Conservation (phyloP, 2,888 invertebrate genomes). For the Mythimna albipuncta region DNA sequence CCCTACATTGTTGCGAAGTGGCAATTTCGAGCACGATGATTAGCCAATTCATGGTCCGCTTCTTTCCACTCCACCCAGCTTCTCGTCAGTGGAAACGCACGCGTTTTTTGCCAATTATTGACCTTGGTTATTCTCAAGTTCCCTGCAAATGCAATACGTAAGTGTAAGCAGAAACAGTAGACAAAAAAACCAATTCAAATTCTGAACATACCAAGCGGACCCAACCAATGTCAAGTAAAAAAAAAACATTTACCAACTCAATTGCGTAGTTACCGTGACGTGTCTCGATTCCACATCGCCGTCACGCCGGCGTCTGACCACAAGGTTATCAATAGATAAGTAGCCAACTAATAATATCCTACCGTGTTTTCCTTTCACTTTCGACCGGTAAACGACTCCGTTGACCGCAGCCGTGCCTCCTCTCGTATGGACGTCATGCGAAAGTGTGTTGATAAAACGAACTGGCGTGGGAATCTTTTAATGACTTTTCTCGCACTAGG, state of each 20-base stretch:
- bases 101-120: background rate
- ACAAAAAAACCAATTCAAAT: background rate
- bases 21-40: too few species aligned
- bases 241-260: constrained; percentile 1
- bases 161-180: background rate
- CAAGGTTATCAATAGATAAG: constrained; percentile 51
- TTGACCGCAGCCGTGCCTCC: constrained; percentile 15
- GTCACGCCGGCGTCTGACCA: background rate
- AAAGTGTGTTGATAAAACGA: background rate
- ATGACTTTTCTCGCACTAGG: too few species aligned
- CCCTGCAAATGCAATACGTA: too few species aligned
- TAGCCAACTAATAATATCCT: constrained; percentile 28
- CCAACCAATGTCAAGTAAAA: background rate
- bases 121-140: background rate
- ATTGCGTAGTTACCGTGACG: constrained; percentile 32
- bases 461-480: too few species aligned
- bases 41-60: too few species aligned
- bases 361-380: constrained; percentile 49
- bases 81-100: too few species aligned
- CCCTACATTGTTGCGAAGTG: too few species aligned
- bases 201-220: constrained; percentile 7
- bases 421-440: constrained; percentile 10
- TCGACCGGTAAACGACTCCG: constrained; percentile 22
- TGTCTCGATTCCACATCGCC: constrained; percentile 3
- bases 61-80: too few species aligned